Base-by-base conservation (phyloP, 2,888 invertebrate genomes). In the Elegia similella region DNA sequence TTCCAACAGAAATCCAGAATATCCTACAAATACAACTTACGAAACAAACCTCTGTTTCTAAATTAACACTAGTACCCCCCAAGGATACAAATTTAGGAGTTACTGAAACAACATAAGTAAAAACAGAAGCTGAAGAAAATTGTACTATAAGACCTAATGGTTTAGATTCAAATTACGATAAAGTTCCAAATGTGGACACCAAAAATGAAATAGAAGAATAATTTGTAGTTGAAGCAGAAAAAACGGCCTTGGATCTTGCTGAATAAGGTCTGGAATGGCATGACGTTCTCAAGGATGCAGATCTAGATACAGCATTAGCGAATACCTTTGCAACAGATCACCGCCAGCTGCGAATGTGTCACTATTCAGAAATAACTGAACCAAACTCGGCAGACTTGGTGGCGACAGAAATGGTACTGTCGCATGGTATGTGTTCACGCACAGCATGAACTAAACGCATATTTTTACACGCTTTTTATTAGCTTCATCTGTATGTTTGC, bases 381-480 rank as follows among this genome's bases (percentile, higher is more conserved):
- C 58, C 62, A 67, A 68, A 57, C 68, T 68, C 76, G 73, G 56
- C 55, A 62, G 63, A 62, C 62, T 54, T 58, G 58, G 57, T 62
- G 60, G 44, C 75, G 73, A 72, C 67, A 63, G 64, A 66, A 56
- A 48, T 48, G 47, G 55, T 55, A 42, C 42, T 15, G 23, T 10
- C 12, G 38, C n/a, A 38, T n/a, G n/a, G n/a, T n/a, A n/a, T n/a
- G n/a, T n/a, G n/a, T n/a, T n/a, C n/a, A n/a, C n/a, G n/a, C n/a
- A n/a, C n/a, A n/a, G n/a, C n/a, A n/a, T n/a, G n/a, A n/a, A n/a
- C n/a, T n/a, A n/a, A n/a, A n/a, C n/a, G n/a, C n/a, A n/a, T n/a
- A n/a, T n/a, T n/a, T n/a, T n/a, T n/a, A n/a, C n/a, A n/a, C n/a
- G n/a, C n/a, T n/a, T n/a, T n/a, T n/a, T n/a, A n/a, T n/a, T n/a